These are phyloP conservation scores for Ectemnius lituratus DNA, from an alignment of 2,888 invertebrate genomes.

Conservation along the genomic window DNA sequence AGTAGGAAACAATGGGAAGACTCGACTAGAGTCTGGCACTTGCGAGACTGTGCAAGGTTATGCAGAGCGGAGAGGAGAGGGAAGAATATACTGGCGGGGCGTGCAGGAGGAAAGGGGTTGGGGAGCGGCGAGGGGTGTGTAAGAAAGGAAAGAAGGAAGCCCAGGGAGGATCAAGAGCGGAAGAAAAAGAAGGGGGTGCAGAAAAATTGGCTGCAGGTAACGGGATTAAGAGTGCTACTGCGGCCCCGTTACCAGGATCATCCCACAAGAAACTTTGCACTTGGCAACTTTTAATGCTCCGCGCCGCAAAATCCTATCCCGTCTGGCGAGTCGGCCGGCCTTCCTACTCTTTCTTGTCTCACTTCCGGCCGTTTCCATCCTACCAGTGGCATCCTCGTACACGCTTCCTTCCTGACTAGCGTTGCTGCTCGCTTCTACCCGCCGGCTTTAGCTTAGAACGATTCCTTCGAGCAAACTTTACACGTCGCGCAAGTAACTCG, in stretches of 20 bases:
- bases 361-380: slow-evolving; percentile 30
- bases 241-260: slow-evolving; percentile 70
- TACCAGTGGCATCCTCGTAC: not conserved
- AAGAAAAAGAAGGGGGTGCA: slow-evolving; percentile 42
- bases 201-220: slow-evolving; percentile 75
- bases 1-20: not conserved
- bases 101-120: not conserved
- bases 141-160: not conserved
- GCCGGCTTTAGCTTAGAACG: slow-evolving; percentile 50
- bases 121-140: not conserved
- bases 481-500: slow-evolving; percentile 37
- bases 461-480: slow-evolving; percentile 55
- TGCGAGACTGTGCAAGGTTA: not conserved
- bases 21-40: slow-evolving; percentile 1
- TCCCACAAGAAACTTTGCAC: slow-evolving; percentile 75
- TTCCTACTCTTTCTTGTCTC: slow-evolving; percentile 27
- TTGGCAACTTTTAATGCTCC: slow-evolving; percentile 75
- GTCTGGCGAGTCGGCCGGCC: not conserved
- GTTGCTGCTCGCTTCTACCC: not conserved
- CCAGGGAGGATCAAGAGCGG: slow-evolving; percentile 38
- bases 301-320: slow-evolving; percentile 65
- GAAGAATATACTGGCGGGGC: not conserved
- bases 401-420: slow-evolving; percentile 40
- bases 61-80: not conserved
- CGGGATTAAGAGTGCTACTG: slow-evolving; percentile 74